Base-by-base conservation (phyloP, 2,113 vertebrate genomes). In the Actenoides lindsayi region DNA sequence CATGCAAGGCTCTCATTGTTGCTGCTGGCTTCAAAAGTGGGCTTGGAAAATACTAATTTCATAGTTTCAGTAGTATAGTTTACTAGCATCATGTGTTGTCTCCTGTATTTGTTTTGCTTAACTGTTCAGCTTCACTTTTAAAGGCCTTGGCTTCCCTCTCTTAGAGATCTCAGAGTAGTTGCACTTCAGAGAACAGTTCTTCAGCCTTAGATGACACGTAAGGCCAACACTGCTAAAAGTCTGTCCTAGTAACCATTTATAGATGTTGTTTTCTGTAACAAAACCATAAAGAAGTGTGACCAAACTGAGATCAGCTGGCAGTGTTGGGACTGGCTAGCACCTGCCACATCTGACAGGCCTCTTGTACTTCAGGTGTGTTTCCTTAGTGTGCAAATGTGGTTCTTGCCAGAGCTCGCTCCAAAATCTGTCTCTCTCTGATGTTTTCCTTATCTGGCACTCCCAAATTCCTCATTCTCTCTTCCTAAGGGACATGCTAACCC, bases 361-460 rank as follows among this genome's bases (percentile, higher is more conserved):
- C 46, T 86, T 60, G 56, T 63, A 56, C 8, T 1, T 1, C 35
- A 25, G 51, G 28, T 63, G 76, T 56, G 41, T 10, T 90, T 78
- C 64, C 50, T 56, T 70, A 28, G 88, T 74, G 82, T 95, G 56
- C 54, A 91, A 87, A 71, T 16, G 16, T 8, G 13, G 12, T 20
- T 96, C 80, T 44, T 95, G 88, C 93, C 35, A 89, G 92, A 87
- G 76, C 92, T 92, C 95, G 88, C 73, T 90, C 60, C 51, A 48
- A 31, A 78, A 28, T 83, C 64, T 89, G 42, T 2, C 42, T 86
- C 60, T 94, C 31, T 46, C 83, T 77, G 20, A 70, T 54, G 25
- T 90, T 90, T 79, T 89, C 73, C 71, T 70, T 94, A 31, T 42
- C n/a, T 17, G 88, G 30, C 92, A 59, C 85, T 95, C 85, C 94